phyloP scores from a whole-genome alignment of 2,113 vertebrate species.

The Hylia prasina region DNA sequence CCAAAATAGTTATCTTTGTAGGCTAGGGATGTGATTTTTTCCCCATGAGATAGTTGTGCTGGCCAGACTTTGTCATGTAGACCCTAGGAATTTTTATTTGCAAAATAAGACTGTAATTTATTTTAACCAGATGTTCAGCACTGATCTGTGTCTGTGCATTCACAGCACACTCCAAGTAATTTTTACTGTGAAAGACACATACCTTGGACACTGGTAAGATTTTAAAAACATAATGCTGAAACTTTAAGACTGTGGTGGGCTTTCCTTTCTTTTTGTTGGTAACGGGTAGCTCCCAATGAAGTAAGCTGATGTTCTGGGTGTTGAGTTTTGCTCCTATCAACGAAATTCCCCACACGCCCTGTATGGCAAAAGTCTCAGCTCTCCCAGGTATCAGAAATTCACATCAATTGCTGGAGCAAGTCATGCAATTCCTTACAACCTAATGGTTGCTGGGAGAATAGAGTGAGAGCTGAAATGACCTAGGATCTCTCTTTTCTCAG shows the following conservation, averaged over 20 bases:
- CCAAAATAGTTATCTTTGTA: slow-evolving; percentile 61
- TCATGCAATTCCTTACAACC: neutral
- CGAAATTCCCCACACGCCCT: neutral
- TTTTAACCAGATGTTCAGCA: slow-evolving; percentile 60
- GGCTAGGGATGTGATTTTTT: slow-evolving; percentile 56
- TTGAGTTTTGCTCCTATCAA: neutral
- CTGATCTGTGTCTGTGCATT: slow-evolving; percentile 16
- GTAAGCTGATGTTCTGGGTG: neutral
- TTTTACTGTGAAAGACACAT: slow-evolving; percentile 5
- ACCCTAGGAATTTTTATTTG: slow-evolving; percentile 57
- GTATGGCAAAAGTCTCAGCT: neutral
- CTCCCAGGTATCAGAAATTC: neutral
- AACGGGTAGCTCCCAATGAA: neutral
- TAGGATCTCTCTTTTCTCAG: neutral
- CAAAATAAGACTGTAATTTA: slow-evolving; percentile 60
- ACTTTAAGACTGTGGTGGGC: neutral
- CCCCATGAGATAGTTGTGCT: slow-evolving; percentile 58
- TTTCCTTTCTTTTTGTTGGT: neutral
- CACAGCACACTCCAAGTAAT: neutral
- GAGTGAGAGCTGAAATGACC: neutral
- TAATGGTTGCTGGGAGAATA: neutral
- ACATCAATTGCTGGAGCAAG: neutral
- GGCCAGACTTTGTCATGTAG: slow-evolving; percentile 60
- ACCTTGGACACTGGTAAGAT: neutral
- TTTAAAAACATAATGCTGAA: neutral